These are phyloP conservation scores for Gnathonemus echidnorhynchus DNA, from an alignment of 2,113 vertebrate genomes.

Conservation along the genomic window DNA sequence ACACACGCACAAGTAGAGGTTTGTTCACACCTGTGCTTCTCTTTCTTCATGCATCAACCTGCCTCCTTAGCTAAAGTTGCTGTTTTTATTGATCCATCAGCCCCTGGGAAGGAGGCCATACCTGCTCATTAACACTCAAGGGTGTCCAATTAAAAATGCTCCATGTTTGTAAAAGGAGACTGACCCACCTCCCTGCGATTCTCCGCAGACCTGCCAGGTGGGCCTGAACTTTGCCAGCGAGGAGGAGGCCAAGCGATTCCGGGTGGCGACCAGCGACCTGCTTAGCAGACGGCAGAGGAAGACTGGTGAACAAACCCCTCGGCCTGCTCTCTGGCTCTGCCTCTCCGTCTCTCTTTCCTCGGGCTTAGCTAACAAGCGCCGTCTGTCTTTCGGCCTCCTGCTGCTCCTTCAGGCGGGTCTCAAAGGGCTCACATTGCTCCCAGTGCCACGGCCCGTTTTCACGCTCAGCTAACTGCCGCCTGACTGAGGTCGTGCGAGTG, in stretches of 20 bases:
- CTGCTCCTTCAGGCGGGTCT: background rate
- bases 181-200: background rate
- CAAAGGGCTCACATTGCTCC: background rate
- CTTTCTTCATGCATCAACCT: background rate
- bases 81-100: background rate
- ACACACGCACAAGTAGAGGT: background rate
- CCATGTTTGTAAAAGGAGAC: background rate
- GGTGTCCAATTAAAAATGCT: background rate
- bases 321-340: background rate
- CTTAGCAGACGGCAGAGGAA: constrained; percentile 72
- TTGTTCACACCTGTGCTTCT: background rate
- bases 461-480: background rate
- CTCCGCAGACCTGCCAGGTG: constrained; percentile 81
- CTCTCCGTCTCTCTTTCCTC: background rate
- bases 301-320: constrained; percentile 65
- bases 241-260: constrained; percentile 88
- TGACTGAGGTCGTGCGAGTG: background rate
- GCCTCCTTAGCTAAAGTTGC: background rate
- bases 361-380: background rate
- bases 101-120: background rate
- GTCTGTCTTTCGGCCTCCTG: background rate
- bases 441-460: background rate
- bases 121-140: background rate
- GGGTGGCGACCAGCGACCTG: constrained; percentile 63
- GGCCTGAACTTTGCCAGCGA: constrained; percentile 95